Conservation (phyloP, 2,888 invertebrate species). For the Neoascia interrupta region DNA sequence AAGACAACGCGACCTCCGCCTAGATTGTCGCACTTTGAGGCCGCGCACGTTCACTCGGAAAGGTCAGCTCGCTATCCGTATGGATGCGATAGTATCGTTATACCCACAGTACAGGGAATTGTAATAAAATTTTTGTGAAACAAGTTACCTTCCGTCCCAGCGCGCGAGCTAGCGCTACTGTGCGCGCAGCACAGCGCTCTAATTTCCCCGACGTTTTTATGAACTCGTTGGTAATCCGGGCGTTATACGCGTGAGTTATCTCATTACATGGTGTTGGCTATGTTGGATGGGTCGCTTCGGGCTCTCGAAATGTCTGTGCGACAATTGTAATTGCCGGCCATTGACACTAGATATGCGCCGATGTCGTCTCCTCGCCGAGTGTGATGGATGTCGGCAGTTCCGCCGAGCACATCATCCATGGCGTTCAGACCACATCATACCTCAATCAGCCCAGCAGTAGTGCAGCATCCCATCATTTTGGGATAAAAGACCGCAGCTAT, state of each 20-base stretch:
- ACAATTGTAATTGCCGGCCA: conserved; percentile 54
- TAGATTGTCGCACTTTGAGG: conserved; percentile 69
- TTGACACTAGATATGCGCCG: conserved; percentile 47
- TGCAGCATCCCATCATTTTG: conserved; percentile 40
- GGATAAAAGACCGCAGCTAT: conserved; percentile 26
- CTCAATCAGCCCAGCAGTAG: conserved; percentile 55
- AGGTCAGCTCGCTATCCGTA: conserved; percentile 57
- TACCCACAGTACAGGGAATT: conserved; percentile 66
- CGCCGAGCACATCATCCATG: conserved; percentile 6
- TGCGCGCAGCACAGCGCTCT: conserved; percentile 40
- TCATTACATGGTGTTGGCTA: conserved; percentile 55
- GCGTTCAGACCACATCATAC: conserved; percentile 8
- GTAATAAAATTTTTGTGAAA: conserved; percentile 69
- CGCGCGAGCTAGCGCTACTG: conserved; percentile 13
- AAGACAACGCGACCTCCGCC: conserved; percentile 66
- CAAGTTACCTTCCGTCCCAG: conserved; percentile 66
- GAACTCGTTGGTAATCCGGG: conserved; percentile 44
- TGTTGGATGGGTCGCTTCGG: no score
- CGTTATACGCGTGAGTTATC: conserved; percentile 58
- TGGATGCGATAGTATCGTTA: conserved; percentile 51
- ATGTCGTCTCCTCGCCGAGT: background rate
- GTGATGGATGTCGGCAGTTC: conserved; percentile 50
- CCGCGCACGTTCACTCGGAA: conserved; percentile 67
- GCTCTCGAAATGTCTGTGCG: conserved; percentile 20
- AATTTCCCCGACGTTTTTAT: conserved; percentile 44